Conservation (phyloP, 2,797 vertebrate species). For the Helostoma temminkii region DNA sequence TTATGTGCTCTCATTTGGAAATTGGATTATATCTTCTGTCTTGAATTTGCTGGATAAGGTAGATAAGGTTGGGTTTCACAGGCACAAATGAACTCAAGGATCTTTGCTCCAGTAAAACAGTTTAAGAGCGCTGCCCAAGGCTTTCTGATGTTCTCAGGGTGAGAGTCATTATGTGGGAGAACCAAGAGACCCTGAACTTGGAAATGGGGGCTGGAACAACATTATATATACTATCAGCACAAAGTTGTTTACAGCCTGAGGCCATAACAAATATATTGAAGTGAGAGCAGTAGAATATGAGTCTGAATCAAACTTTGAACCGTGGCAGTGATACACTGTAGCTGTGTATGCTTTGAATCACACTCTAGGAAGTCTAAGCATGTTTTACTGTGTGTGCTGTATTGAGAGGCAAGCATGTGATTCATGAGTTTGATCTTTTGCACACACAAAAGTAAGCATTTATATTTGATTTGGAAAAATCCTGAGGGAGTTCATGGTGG, state of each 20-base stretch:
- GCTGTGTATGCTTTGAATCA: conserved; percentile 52
- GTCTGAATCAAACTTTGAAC: conserved; percentile 68
- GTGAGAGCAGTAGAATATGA: conserved; percentile 57
- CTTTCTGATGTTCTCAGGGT: conserved; percentile 49
- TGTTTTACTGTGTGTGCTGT: conserved; percentile 34
- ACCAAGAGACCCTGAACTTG: conserved; percentile 66
- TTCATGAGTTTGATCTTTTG: conserved; percentile 30
- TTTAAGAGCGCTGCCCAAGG: conserved; percentile 67
- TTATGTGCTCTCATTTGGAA: conserved; percentile 37
- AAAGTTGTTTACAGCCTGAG: conserved; percentile 65
- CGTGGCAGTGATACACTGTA: conserved; percentile 39
- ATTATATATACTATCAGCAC: conserved; percentile 66
- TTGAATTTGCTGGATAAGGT: conserved; percentile 58
- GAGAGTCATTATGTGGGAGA: conserved; percentile 64
- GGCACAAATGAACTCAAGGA: conserved; percentile 66
- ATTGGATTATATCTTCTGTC: conserved; percentile 43
- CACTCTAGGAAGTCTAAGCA: conserved; percentile 30
- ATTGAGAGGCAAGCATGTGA: conserved; percentile 33
- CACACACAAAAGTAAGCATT: conserved; percentile 44
- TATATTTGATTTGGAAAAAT: conserved; percentile 58
- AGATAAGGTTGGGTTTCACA: conserved; percentile 42
- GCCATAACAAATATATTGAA: conserved; percentile 75
- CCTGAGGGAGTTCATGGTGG: conserved; percentile 52
- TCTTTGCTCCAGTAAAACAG: conserved; percentile 67
- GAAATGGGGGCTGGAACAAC: conserved; percentile 66